Base-by-base conservation (phyloP, 2,888 invertebrate genomes). In the Lypha dubia region DNA sequence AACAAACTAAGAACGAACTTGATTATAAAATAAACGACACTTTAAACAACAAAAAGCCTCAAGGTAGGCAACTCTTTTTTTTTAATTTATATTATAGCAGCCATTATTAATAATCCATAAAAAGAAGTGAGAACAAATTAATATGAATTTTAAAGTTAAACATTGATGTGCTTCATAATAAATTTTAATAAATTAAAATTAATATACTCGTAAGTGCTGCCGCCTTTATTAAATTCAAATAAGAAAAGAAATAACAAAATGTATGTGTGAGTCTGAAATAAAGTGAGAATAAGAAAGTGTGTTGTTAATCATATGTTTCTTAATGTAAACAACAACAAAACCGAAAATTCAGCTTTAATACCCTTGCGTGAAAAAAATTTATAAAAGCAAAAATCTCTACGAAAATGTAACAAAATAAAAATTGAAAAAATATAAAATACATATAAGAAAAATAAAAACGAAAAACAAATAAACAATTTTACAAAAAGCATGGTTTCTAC, bases 331-430 rank as follows among this genome's bases (percentile, higher is more conserved):
- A 75, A 76, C 65, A 77, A 77, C 49, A 74, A 63, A 81, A 20
- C 46, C 28, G 56, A 70, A 70, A 67, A 79, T 70, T 76, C 63
- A 75, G n/a, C 49, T 70, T 53, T 77, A 76, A 74, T 44, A 73
- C 67, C 32, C 60, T 62, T 62, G 71, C 73, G 65, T 71, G 58
- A 56, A 38, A 28, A 71, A 46, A 28, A 65, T 38, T 6, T 0
- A 0, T 38, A 77, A 41, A 81, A 56, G 51, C 5, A 24, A 24
- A 46, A 76, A 60, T 62, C 73, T 35, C 70, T 56, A 68, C 81
- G 82, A 85, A 83, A 62, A 67, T 60, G 62, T 76, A 76, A 79
- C 76, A 75, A 79, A 86, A 81, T 83, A 81, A 71, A 83, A 71
- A 65, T 56, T 38, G 56, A 22, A 79, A 80, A 79, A 75, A 56